Base-by-base conservation (phyloP, 2,797 vertebrate genomes). In the Enteromius radiatus region DNA sequence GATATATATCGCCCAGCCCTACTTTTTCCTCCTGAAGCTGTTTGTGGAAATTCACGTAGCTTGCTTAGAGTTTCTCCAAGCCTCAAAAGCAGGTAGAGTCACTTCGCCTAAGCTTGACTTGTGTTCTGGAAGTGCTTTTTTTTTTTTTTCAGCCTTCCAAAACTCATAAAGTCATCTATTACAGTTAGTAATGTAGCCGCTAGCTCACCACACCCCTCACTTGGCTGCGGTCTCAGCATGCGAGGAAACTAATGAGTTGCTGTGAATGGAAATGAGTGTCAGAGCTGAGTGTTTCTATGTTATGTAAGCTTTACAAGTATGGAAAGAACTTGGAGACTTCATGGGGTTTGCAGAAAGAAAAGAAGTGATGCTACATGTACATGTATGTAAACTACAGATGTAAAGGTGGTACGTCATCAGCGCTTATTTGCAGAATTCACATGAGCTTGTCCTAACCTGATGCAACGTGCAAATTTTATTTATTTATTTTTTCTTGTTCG, bases 261-360 rank as follows among this genome's bases (percentile, higher is more conserved):
- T 85, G 56, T 64, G 71, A 67, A 70, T 80, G 69, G 76, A 75
- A 85, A 79, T 79, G 56, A 79, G 54, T 78, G 38, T 87, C 45
- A 68, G 76, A 49, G n/a, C 33, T 56, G 52, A 56, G 47, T 43
- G 59, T 75, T 41, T 80, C 65, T 21, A 31, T 70, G 64, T 86
- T 88, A 85, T 78, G 67, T 85, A 85, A 85, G 77, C 33, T 87
- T 86, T 84, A 78, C 73, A 70, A 67, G 78, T 81, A 79, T 86
- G 83, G 77, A 67, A 76, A 54, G 15, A 49, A 68, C 75, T 78
- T 11, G 0, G 70, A 59, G 64, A 54, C 52, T 74, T 10, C 17
- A 43, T 59, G 36, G 61, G 49, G 26, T 52, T 76, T 64, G 56
- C 28, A 64, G 41, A 76, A 52, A 67, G 73, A 26, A 47, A 41